These are phyloP conservation scores for Drosophila oshimai DNA, from an alignment of 1,140 invertebrate genomes.

Conservation along the genomic window DNA sequence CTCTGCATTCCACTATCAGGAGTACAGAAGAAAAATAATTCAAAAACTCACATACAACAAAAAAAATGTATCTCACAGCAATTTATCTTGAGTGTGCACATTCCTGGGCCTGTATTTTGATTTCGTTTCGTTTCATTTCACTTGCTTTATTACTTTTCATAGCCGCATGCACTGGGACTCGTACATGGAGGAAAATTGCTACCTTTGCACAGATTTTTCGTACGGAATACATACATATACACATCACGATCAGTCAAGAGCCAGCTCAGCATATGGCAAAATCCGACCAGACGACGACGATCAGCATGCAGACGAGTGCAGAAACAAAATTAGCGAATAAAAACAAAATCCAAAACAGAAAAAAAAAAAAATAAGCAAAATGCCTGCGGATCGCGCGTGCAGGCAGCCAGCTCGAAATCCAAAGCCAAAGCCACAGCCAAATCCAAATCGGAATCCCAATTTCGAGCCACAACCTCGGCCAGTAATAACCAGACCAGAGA, in stretches of 20 bases:
- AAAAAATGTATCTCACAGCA: constrained; percentile 45
- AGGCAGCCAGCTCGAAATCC: constrained; percentile 65
- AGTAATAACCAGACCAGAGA: constrained; percentile 17
- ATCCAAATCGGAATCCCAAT: constrained; percentile 31
- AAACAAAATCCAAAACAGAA: constrained; percentile 20
- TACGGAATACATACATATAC: constrained; percentile 15
- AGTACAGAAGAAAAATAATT: neutral
- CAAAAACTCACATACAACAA: neutral
- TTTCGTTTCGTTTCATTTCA: constrained; percentile 71
- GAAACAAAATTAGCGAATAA: constrained; percentile 43
- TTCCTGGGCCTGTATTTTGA: constrained; percentile 52
- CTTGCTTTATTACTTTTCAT: constrained; percentile 61
- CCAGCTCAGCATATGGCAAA: constrained; percentile 71
- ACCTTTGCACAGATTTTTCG: constrained; percentile 67
- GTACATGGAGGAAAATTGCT: constrained; percentile 78
- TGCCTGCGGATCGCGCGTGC: constrained; percentile 59
- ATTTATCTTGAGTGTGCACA: constrained; percentile 76
- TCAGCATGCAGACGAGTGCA: constrained; percentile 63
- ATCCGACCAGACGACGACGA: constrained; percentile 33
- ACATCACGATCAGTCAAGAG: constrained; percentile 75
- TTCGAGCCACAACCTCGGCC: constrained; percentile 8
- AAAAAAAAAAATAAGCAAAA: constrained; percentile 28
- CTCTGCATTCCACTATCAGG: too few relatives aligned
- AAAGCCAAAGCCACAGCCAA: constrained; percentile 44
- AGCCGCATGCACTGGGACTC: constrained; percentile 14